Evolutionary conservation across 1,140 invertebrate genomes (phyloP).

Genomic region (Hermetia illucens): DNA sequence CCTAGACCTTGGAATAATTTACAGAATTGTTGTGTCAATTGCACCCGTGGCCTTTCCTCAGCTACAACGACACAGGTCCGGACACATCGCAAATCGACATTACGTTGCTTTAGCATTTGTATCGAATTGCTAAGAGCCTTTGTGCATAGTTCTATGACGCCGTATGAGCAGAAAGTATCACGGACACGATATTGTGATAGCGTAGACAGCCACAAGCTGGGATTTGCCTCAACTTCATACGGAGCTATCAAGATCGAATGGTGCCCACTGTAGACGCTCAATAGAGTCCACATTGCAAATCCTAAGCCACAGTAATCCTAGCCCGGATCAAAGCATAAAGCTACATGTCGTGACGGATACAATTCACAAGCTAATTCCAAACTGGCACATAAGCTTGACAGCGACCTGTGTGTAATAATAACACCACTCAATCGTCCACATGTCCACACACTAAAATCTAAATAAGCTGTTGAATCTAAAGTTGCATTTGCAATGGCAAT

Average conservation of each 20-base stretch:
- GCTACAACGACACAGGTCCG: constrained; percentile 96
- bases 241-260: constrained; percentile 98
- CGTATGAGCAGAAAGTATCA: constrained; percentile 98
- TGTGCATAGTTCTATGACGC: constrained; percentile 96
- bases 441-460: constrained; percentile 96
- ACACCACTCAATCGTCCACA: constrained; percentile 97
- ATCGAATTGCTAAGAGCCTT: constrained; percentile 92
- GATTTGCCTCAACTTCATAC: constrained; percentile 95
- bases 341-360: constrained; percentile 94
- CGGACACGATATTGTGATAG: constrained; percentile 94
- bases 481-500: constrained; percentile 79
- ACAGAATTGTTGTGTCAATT: constrained; percentile 89
- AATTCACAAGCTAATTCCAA: constrained; percentile 98
- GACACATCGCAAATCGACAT: constrained; percentile 84
- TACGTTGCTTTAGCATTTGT: constrained; percentile 73
- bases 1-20: constrained; percentile 90
- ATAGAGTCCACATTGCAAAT: constrained; percentile 95
- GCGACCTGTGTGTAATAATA: constrained; percentile 72
- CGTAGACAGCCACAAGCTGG: constrained; percentile 87
- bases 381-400: constrained; percentile 58
- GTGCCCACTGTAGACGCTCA: constrained; percentile 96
- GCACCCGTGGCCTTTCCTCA: constrained; percentile 92
- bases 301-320: constrained; percentile 97
- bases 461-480: constrained; percentile 89
- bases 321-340: constrained; percentile 92